Conservation (phyloP, 1,140 invertebrate genomes). For the Pseudomyrmex sp. region DNA sequence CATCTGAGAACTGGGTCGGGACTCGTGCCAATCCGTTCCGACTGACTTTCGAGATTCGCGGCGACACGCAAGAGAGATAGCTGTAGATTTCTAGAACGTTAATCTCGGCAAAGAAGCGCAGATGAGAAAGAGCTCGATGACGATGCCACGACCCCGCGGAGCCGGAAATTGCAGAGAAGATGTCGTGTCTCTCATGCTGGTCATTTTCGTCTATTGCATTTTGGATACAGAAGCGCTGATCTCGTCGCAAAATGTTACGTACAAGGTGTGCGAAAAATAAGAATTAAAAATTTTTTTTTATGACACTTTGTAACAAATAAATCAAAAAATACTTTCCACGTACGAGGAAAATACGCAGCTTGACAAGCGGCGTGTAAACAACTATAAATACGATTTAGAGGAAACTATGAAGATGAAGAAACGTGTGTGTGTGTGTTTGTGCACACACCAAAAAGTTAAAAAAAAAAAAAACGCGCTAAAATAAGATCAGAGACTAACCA, state of each 20-base stretch:
- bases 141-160: background rate
- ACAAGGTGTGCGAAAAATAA: background rate
- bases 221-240: background rate
- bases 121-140: slow-evolving; percentile 49
- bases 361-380: background rate
- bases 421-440: too few species aligned
- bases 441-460: too few species aligned
- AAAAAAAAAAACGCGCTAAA: too few species aligned
- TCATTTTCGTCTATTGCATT: background rate
- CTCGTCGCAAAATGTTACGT: background rate
- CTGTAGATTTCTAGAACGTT: slow-evolving; percentile 74
- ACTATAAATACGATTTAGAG: too few species aligned
- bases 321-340: too few species aligned
- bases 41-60: slow-evolving; percentile 72
- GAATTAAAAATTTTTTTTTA: too few species aligned
- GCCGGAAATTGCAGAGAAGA: slow-evolving; percentile 55
- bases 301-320: too few species aligned
- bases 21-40: slow-evolving; percentile 49
- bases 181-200: background rate
- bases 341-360: background rate
- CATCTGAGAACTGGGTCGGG: slow-evolving; percentile 68
- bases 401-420: too few species aligned
- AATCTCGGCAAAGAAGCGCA: background rate
- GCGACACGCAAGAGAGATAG: slow-evolving; percentile 57
- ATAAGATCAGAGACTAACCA: background rate